Percentiles rank a stretch among this genome's conserved stretches.
These are phyloP conservation scores for Micoletzkya japonica DNA, from an alignment of 2,888 invertebrate genomes.

Conservation along the genomic window DNA sequence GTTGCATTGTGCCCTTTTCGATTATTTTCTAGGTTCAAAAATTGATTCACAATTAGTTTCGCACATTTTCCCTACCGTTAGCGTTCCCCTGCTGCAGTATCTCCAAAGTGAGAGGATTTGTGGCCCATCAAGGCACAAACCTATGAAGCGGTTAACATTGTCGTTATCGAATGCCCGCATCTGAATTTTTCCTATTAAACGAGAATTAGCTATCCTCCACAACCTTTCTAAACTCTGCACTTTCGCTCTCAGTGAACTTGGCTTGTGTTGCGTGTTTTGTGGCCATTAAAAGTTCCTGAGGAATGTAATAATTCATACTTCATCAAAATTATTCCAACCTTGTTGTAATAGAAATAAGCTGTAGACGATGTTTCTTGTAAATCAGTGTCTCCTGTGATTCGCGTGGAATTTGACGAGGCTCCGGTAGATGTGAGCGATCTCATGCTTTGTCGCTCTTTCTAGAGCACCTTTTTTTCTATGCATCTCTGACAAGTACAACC, in stretches of 20 bases:
- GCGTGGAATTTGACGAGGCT: constrained; percentile 9
- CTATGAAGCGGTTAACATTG: neutral
- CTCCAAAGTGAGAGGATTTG: constrained; percentile 3
- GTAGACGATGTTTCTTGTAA: constrained; percentile 2
- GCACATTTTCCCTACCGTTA: neutral
- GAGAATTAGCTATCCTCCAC: neutral
- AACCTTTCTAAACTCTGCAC: constrained; percentile 11
- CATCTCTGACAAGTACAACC: neutral
- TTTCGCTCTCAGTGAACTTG: neutral
- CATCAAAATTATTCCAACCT: neutral
- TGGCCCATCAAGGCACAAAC: constrained; percentile 2
- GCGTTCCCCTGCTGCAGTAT: constrained; percentile 8
- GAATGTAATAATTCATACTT: neutral
- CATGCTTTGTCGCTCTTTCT: constrained; percentile 10
- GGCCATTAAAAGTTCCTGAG: neutral
- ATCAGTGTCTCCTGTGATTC: neutral
- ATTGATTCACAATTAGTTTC: neutral
- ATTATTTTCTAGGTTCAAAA: neutral
- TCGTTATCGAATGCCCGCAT: constrained; percentile 10
- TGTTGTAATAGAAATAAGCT: neutral
- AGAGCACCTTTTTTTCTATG: neutral
- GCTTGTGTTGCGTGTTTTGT: neutral
- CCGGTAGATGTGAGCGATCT: constrained; percentile 8
- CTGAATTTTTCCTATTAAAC: neutral
- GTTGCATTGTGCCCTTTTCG: constrained; percentile 3